These are phyloP conservation scores for Isoperla grammatica DNA, from an alignment of 2,888 invertebrate species.

Conservation along the genomic window DNA sequence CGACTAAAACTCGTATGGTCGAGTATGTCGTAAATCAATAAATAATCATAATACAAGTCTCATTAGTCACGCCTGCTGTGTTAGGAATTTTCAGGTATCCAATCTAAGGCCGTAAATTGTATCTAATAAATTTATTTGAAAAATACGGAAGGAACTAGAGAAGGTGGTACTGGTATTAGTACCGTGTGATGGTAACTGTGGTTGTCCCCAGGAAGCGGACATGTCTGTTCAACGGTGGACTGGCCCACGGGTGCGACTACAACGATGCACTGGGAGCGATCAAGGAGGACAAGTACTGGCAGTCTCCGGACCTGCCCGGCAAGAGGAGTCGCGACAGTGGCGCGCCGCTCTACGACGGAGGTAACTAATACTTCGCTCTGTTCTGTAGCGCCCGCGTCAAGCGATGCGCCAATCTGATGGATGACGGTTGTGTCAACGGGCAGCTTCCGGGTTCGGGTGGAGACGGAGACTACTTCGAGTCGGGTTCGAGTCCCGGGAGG, in stretches of 20 bases:
- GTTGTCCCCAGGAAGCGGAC: constrained; percentile 38
- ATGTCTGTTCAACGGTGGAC: constrained; percentile 41
- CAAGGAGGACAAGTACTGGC: constrained; percentile 39
- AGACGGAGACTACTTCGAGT: constrained; percentile 17
- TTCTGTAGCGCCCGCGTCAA: constrained; percentile 3
- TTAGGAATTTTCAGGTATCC: too few species aligned
- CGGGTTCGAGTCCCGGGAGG: constrained; percentile 22
- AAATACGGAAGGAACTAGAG: too few species aligned
- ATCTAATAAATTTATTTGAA: too few species aligned
- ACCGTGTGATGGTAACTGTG: neutral
- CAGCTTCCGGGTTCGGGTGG: constrained; percentile 16
- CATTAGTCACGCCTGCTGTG: too few species aligned
- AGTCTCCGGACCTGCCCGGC: constrained; percentile 38
- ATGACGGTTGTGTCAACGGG: constrained; percentile 8
- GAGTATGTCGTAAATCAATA: too few species aligned
- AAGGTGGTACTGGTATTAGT: too few species aligned
- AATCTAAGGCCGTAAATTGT: too few species aligned
- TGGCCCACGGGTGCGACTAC: constrained; percentile 43
- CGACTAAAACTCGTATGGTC: too few species aligned
- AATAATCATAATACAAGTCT: too few species aligned
- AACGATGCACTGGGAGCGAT: constrained; percentile 39
- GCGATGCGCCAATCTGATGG: neutral
- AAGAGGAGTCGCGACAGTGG: constrained; percentile 32
- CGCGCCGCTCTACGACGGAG: neutral
- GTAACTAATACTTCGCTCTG: constrained; percentile 3